These are phyloP conservation scores for Platycnemis pennipes DNA, from an alignment of 2,888 invertebrate genomes.

Conservation along the genomic window DNA sequence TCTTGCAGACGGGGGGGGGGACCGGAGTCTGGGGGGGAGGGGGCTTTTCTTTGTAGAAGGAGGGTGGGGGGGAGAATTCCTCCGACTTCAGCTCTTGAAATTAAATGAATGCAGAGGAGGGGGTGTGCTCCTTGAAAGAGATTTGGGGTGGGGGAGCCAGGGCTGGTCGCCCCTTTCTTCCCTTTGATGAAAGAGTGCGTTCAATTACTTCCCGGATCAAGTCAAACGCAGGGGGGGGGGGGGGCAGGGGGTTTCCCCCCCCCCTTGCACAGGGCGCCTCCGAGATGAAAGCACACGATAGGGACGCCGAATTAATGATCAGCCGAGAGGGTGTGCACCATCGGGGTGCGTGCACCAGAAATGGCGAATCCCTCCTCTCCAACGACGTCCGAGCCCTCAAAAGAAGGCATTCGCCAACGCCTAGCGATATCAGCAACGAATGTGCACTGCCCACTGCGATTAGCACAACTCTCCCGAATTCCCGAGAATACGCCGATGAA, in stretches of 20 bases:
- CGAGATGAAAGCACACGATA: background rate
- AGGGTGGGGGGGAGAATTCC: background rate
- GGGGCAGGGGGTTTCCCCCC: background rate
- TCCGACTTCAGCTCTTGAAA: background rate
- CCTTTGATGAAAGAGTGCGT: conserved; percentile 18
- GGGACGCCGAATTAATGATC: conserved; percentile 18
- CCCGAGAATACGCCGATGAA: too few species aligned
- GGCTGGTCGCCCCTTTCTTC: background rate
- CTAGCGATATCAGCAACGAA: too few species aligned
- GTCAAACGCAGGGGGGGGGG: background rate
- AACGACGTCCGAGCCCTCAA: too few species aligned
- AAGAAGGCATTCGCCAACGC: too few species aligned
- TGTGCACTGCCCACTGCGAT: too few species aligned
- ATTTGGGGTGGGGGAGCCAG: background rate
- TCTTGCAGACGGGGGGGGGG: background rate
- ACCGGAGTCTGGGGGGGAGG: background rate
- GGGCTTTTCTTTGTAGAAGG: background rate
- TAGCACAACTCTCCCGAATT: too few species aligned
- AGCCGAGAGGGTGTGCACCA: too few species aligned
- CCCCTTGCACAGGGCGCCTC: background rate
- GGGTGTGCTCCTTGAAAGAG: background rate
- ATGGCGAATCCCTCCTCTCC: too few species aligned
- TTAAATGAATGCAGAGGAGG: background rate
- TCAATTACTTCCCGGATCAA: conserved; percentile 14
- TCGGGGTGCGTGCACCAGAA: too few species aligned